A percentile compares a stretch with the other conserved stretches of the same genome.
Evolutionary conservation across 2,888 invertebrate genomes (phyloP).

Genomic region (Leucania comma): DNA sequence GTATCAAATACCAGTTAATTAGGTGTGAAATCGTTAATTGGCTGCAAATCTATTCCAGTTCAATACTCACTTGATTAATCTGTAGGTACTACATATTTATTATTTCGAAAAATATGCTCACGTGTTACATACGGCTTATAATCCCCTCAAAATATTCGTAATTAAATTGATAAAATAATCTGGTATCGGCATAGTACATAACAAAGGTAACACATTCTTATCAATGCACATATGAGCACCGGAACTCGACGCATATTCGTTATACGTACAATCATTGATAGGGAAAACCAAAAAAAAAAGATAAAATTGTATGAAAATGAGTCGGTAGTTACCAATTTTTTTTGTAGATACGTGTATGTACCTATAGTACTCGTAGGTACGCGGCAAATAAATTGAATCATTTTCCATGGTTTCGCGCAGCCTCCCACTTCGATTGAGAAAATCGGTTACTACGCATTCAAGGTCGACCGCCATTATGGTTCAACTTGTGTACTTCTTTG

Average conservation of each 20-base stretch:
- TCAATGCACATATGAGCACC: constrained; percentile 36
- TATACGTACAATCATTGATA: constrained; percentile 7
- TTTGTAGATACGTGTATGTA: neutral
- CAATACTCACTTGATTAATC: neutral
- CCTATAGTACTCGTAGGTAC: too few species aligned
- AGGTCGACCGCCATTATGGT: too few species aligned
- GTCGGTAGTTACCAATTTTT: neutral
- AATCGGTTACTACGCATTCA: too few species aligned
- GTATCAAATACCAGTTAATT: constrained; percentile 17
- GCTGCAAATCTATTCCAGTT: neutral
- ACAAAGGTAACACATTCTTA: constrained; percentile 30
- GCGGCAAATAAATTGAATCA: too few species aligned
- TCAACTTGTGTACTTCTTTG: too few species aligned
- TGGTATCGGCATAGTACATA: constrained; percentile 16
- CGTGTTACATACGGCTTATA: too few species aligned
- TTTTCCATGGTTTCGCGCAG: too few species aligned
- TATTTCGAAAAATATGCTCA: too few species aligned
- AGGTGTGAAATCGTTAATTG: constrained; percentile 16
- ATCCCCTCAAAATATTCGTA: neutral
- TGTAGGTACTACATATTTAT: neutral
- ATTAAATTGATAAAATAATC: constrained; percentile 6
- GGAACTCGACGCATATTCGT: constrained; percentile 11
- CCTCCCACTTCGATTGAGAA: too few species aligned
- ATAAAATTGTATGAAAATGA: neutral
- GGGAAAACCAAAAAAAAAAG: constrained; percentile 5